Evolutionary conservation across 2,888 invertebrate species (phyloP).

Genomic region (Acleris literana): DNA sequence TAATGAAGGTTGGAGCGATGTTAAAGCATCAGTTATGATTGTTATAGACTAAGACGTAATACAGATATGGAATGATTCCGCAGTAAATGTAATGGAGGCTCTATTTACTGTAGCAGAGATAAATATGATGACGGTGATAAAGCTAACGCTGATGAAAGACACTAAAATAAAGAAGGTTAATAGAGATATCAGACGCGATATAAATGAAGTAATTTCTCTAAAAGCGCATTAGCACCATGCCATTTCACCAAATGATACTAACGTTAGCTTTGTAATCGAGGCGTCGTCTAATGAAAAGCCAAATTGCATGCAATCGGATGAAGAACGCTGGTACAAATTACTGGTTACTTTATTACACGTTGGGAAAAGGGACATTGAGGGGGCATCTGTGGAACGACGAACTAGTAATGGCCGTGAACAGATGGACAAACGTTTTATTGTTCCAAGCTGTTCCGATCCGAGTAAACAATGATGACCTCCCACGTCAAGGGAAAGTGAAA

Average conservation of each 20-base stretch:
- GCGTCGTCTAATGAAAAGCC: constrained; percentile 37
- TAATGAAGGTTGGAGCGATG: constrained; percentile 27
- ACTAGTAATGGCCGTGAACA: constrained; percentile 54
- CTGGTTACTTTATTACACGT: constrained; percentile 45
- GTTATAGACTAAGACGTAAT: constrained; percentile 21
- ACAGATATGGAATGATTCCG: constrained; percentile 25
- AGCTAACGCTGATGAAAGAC: constrained; percentile 35
- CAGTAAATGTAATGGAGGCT: constrained; percentile 20
- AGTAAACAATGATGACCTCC: constrained; percentile 34
- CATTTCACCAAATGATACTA: constrained; percentile 32
- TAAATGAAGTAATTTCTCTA: constrained; percentile 35
- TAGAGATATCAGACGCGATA: constrained; percentile 30
- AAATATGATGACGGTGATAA: constrained; percentile 35
- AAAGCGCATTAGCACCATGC: constrained; percentile 31
- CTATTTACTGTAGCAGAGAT: constrained; percentile 32
- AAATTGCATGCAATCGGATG: constrained; percentile 46
- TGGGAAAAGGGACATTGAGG: constrained; percentile 43
- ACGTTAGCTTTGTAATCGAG: constrained; percentile 36
- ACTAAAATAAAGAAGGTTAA: constrained; percentile 34
- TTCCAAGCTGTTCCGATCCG: constrained; percentile 33
- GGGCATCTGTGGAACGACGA: constrained; percentile 52
- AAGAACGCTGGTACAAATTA: constrained; percentile 43
- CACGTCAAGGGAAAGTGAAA: constrained; percentile 33
- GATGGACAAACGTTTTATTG: constrained; percentile 61
- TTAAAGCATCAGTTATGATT: constrained; percentile 23